Evolutionary conservation across 2,888 invertebrate species (phyloP), one percentile per base, ranked within the genome.

Genomic region (Phaedon cochleariae): DNA sequence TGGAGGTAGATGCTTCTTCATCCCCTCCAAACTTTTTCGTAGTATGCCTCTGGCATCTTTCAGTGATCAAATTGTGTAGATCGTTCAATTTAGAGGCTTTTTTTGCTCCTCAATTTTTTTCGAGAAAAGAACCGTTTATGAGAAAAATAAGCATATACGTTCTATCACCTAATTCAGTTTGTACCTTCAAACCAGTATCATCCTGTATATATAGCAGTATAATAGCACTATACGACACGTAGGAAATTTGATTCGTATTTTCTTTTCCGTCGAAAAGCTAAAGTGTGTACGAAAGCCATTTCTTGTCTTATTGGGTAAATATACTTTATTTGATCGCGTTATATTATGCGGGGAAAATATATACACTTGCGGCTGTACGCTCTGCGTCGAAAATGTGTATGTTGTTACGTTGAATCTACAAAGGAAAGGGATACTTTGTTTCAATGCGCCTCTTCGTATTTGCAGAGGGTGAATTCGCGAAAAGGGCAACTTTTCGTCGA

Each of bases 271-370:
- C 37, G 62, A 62, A 62, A 62, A 57, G 55, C 45, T 49, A 58
- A 63, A 67, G 62, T 67, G 68, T 65, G 60, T 66, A 60, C 49
- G 34, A 31, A 64, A 29, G 48, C 26, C 55, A 53, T 54, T 51
- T 59, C 64, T 64, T 67, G 53, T 57, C 68, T 65, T 54, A 63
- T 65, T 58, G 51, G 53, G 62, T 64, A 63, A 55, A 62, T 62
- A 62, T 62, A 46, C 29, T 45, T 22, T 22, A 22, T 57, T 45
- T 57, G 57, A 57, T 57, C 45, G 57, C n/a, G 57, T 41, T 41
- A 41, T 57, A 57, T 57, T 29, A n/a, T n/a, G n/a, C 46, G 26
- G 18, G 29, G 45, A 57, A 45, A 45, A 57, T 26, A 46, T 45
- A 12, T n/a, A n/a, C n/a, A n/a, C 55, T 34, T 17, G 37, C 55